Evolutionary conservation across 2,113 vertebrate genomes (phyloP).

Genomic region (Pachyramphus minor): DNA sequence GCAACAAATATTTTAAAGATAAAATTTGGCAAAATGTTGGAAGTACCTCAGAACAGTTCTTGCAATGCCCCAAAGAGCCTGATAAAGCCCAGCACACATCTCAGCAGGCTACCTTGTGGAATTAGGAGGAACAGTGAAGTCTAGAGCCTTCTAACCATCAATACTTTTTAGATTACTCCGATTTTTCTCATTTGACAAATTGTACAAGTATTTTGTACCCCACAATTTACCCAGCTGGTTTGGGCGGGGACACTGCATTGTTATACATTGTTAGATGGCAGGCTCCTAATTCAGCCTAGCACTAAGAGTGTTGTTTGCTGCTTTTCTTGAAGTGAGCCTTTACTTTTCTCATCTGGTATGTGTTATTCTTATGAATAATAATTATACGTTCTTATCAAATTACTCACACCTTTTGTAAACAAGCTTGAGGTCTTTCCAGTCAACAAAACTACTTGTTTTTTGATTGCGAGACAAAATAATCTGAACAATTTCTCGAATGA

Average conservation of each 20-base stretch:
- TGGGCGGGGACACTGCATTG: background rate
- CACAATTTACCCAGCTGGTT: background rate
- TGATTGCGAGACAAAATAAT: conserved; percentile 87
- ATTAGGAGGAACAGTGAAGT: background rate
- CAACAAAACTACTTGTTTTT: conserved; percentile 90
- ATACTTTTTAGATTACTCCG: background rate
- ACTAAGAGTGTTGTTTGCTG: background rate
- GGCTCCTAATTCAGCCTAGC: background rate
- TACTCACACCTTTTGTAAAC: conserved; percentile 95
- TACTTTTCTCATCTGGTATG: background rate
- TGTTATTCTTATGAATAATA: background rate
- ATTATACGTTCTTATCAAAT: conserved; percentile 31
- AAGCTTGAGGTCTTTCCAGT: conserved; percentile 97
- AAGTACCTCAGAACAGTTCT: background rate
- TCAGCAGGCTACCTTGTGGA: background rate
- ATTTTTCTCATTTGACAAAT: background rate
- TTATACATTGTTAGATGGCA: background rate
- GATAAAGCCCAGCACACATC: background rate
- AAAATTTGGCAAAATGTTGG: background rate
- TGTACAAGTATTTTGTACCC: background rate
- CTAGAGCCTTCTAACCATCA: background rate
- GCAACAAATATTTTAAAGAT: background rate
- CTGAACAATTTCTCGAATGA: conserved; percentile 89
- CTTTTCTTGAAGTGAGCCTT: background rate
- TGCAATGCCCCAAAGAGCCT: background rate